Evolutionary conservation across 2,113 vertebrate species (phyloP), one percentile per base, ranked within the genome.

Genomic region (Menidia beryllina): DNA sequence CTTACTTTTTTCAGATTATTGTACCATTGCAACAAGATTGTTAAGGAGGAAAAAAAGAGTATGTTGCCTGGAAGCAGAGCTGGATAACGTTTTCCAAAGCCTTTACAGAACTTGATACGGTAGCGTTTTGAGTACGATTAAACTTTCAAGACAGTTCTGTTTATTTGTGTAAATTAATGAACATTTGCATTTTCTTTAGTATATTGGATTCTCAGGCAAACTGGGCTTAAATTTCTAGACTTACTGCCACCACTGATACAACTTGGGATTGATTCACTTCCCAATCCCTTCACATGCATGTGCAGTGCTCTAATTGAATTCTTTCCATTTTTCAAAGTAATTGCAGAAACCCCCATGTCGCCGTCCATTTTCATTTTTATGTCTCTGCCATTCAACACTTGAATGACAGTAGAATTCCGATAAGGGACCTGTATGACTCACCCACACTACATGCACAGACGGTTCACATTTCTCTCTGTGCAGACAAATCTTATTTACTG

Each of bases 231-330:
- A 68, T 78, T 77, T 68, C 69, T 39, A 53, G 63, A 26, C 57
- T 17, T 3, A 36, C 47, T 20, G 66, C 36, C 50, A 23, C 69
- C 57, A 47, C 39, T 67, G 65, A 82, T 77, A 81, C 43, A 52
- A 45, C 26, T 77, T 47, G 50, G 73, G 48, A 83, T 84, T 59
- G 45, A 9, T 41, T 74, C 59, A 72, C 72, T 70, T 75, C 60
- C 30, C 85, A 86, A 84, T 82, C 84, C 84, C 67, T 82, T 85
- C 80, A 83, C 83, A 86, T 71, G 73, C 59, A 58, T 75, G 72
- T 77, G 80, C 54, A 38, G 77, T 63, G 50, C 56, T 64, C 78
- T 88, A 89, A 89, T 86, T 90, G 79, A 89, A 87, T 87, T 85
- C 77, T 14, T 66, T 49, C 55, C 63, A 72, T 84, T 80, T 84